phyloP scores from a whole-genome alignment of 2,888 invertebrate species.

The Blastobasis lacticolella region DNA sequence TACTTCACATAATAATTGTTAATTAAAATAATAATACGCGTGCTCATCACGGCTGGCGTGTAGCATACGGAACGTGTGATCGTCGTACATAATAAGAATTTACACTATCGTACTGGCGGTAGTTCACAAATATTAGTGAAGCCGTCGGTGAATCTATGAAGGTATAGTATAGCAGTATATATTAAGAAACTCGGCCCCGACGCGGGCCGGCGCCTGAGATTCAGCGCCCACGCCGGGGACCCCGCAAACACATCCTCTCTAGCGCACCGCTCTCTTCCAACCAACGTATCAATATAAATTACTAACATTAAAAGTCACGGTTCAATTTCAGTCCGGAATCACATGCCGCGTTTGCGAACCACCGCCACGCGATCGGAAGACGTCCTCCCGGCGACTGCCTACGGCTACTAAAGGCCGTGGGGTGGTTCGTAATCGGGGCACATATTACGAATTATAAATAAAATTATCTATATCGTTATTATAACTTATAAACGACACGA shows the following conservation, averaged over 20 bases:
- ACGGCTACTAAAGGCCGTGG: neutral
- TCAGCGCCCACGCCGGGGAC: constrained; percentile 43
- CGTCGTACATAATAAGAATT: constrained; percentile 26
- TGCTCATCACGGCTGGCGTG: constrained; percentile 38
- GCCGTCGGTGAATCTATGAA: constrained; percentile 16
- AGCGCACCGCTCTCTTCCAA: constrained; percentile 33
- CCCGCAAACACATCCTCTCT: constrained; percentile 23
- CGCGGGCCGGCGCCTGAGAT: constrained; percentile 53
- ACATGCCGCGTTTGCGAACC: constrained; percentile 7
- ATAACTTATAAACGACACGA: constrained; percentile 22
- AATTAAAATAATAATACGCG: constrained; percentile 48
- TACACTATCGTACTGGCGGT: constrained; percentile 31
- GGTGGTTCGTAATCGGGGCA: constrained; percentile 6
- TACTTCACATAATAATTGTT: constrained; percentile 53
- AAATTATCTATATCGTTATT: constrained; percentile 26
- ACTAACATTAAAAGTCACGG: constrained; percentile 34
- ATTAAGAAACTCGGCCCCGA: constrained; percentile 18
- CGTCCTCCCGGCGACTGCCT: neutral
- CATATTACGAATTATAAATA: constrained; percentile 7
- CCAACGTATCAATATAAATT: constrained; percentile 35
- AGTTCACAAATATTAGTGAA: constrained; percentile 26
- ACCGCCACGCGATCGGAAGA: neutral
- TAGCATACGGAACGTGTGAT: constrained; percentile 38
- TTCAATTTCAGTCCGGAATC: constrained; percentile 54
- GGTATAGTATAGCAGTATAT: constrained; percentile 3